A percentile compares a stretch with the other conserved stretches of the same genome.
Evolutionary conservation across 2,113 vertebrate genomes (phyloP).

Genomic region (Probosciger aterrimus): DNA sequence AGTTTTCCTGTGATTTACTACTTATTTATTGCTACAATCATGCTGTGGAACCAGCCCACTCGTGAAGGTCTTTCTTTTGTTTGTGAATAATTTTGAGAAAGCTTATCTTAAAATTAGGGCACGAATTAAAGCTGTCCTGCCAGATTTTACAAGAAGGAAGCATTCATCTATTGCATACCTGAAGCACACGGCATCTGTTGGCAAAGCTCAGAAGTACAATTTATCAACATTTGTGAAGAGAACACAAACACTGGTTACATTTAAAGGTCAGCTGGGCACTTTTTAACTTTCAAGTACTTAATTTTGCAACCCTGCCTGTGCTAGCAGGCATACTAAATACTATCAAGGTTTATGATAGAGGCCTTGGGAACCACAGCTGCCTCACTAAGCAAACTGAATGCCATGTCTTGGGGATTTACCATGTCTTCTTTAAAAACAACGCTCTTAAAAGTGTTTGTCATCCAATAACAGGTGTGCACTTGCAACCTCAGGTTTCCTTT

Average conservation of each 20-base stretch:
- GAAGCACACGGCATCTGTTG: background rate
- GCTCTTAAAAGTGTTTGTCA: background rate
- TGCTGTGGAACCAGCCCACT: background rate
- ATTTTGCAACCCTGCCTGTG: background rate
- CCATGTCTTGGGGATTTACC: background rate
- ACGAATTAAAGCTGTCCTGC: background rate
- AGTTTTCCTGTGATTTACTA: background rate
- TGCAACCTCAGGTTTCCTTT: background rate
- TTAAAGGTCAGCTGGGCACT: conserved; percentile 17
- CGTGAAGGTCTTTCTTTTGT: background rate
- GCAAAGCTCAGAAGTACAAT: background rate
- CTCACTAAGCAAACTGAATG: background rate
- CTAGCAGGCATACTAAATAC: background rate
- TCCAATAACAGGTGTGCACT: background rate
- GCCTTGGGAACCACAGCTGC: background rate
- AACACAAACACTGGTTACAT: background rate
- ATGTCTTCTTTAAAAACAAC: background rate
- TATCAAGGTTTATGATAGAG: background rate
- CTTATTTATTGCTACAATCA: background rate
- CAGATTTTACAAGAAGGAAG: background rate
- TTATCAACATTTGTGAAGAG: background rate
- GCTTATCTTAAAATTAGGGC: background rate
- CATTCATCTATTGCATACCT: background rate
- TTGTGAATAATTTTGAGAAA: background rate
- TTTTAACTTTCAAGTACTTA: background rate